phyloP scores from a whole-genome alignment of 35 echinoderm and acorn worm species.

The Apostichopus parvimensis region DNA sequence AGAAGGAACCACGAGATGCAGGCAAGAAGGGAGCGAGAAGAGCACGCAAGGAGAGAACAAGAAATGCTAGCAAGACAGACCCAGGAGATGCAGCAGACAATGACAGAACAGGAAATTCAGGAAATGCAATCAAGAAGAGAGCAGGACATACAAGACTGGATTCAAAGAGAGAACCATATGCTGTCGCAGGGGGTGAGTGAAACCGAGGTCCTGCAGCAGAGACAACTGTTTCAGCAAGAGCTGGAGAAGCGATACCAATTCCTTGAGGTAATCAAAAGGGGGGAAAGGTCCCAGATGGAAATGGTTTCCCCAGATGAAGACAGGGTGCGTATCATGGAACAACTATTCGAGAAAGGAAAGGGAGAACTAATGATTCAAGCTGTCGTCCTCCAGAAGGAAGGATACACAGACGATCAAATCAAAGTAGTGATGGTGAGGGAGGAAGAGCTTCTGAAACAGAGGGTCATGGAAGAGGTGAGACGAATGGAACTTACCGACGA shows the following conservation, averaged over 20 bases:
- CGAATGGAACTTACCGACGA: not conserved
- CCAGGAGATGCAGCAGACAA: not conserved
- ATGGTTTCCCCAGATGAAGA: not conserved
- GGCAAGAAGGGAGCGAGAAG: not conserved
- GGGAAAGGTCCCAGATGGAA: not conserved
- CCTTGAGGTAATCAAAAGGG: too few relatives aligned
- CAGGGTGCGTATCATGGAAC: not conserved
- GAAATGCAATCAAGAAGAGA: constrained; percentile 6
- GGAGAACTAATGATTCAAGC: constrained; percentile 35
- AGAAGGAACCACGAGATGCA: constrained; percentile 8
- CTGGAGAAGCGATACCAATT: not conserved
- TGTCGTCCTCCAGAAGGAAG: not conserved
- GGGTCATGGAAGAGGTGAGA: not conserved
- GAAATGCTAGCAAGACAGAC: not conserved
- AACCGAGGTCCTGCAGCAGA: constrained; percentile 9
- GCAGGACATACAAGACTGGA: constrained; percentile 32
- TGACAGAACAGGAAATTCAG: not conserved
- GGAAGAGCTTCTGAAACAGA: constrained; percentile 11
- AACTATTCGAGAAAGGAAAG: not conserved
- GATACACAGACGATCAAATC: constrained; percentile 18
- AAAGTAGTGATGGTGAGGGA: constrained; percentile 16
- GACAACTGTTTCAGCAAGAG: constrained; percentile 20
- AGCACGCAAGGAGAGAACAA: not conserved
- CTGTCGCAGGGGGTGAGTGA: not conserved
- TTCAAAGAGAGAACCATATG: constrained; percentile 4